Percentiles rank a stretch among this genome's conserved stretches.
These are phyloP conservation scores for Pyrrhia umbra DNA, from an alignment of 2,888 invertebrate species.

Conservation along the genomic window DNA sequence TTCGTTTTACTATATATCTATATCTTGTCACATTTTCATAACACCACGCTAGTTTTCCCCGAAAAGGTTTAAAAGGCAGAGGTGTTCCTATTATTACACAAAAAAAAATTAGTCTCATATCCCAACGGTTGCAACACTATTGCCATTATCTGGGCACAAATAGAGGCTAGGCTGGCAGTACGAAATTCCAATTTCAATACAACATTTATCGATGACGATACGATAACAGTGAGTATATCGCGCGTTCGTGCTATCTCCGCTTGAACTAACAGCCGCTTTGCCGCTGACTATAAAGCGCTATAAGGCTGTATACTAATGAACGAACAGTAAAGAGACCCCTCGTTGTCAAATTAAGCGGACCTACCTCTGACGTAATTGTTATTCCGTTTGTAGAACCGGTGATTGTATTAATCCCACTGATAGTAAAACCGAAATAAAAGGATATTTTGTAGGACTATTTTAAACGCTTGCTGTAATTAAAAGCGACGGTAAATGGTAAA, in stretches of 20 bases:
- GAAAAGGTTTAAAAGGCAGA: too few species aligned
- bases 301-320: slow-evolving; percentile 47
- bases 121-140: too few species aligned
- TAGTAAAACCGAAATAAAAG: slow-evolving; percentile 39
- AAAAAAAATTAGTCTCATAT: too few species aligned
- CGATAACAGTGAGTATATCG: neutral
- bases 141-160: too few species aligned
- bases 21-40: too few species aligned
- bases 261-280: slow-evolving; percentile 21
- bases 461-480: slow-evolving; percentile 9
- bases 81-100: too few species aligned
- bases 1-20: too few species aligned
- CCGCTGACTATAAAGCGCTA: slow-evolving; percentile 32
- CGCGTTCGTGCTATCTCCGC: neutral
- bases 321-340: slow-evolving; percentile 43
- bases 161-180: too few species aligned
- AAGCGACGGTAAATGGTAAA: slow-evolving; percentile 11
- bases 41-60: too few species aligned
- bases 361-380: slow-evolving; percentile 45
- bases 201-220: neutral
- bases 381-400: slow-evolving; percentile 52
- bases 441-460: slow-evolving; percentile 18
- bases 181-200: neutral
- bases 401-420: slow-evolving; percentile 39
- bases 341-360: slow-evolving; percentile 59